Conservation (phyloP, 92 coral and sea anemone genomes). For the Porites lobata region DNA sequence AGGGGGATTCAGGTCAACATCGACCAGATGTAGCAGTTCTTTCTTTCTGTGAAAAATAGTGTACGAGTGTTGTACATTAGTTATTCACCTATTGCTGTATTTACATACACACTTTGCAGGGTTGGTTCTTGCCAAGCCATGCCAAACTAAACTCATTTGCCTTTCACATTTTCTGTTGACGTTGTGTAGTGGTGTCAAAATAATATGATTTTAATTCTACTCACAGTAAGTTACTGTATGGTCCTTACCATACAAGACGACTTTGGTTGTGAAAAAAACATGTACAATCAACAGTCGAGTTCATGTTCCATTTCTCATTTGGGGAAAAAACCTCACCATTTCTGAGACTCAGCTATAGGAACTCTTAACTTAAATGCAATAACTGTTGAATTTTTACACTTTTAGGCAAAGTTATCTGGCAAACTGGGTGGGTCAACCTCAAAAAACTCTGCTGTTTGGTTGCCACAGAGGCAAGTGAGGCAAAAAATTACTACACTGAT, state of each 20-base stretch:
- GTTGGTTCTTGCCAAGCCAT: no score
- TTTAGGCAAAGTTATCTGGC: constrained; percentile 51
- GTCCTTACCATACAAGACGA: constrained; percentile 26
- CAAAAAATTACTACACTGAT: no score
- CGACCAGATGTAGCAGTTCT: no score
- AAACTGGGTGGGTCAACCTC: constrained; percentile 41
- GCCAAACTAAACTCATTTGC: no score
- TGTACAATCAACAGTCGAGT: not conserved
- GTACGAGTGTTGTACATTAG: no score
- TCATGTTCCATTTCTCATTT: constrained; percentile 33
- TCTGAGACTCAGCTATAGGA: not conserved
- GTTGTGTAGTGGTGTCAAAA: no score
- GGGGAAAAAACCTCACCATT: not conserved
- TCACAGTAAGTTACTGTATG: constrained; percentile 17
- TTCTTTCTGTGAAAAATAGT: no score
- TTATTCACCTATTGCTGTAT: no score
- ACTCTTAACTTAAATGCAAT: constrained; percentile 9
- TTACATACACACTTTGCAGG: no score
- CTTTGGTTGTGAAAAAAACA: constrained; percentile 4
- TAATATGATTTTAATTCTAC: constrained; percentile 24
- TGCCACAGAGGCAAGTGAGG: no score
- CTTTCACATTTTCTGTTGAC: no score
- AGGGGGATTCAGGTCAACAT: no score
- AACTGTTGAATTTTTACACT: constrained; percentile 30
- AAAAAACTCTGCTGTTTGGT: not conserved